A percentile compares a stretch with the other conserved stretches of the same genome.
Conservation (phyloP, 2,888 invertebrate genomes). For the Pandemis cinnamomeana region DNA sequence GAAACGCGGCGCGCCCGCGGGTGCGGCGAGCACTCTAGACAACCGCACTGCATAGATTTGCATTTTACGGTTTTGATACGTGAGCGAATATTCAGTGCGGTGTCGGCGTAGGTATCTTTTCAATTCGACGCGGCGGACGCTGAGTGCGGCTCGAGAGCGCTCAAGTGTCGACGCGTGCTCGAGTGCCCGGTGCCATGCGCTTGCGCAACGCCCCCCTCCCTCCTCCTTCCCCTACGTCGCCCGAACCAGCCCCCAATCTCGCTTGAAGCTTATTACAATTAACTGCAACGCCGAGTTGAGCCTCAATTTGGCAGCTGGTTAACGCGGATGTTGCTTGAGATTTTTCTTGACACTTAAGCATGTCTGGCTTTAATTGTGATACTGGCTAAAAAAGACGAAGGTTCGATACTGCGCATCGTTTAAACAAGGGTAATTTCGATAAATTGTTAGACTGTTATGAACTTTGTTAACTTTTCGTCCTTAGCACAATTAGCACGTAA, state of each 20-base stretch:
- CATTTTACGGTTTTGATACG: slow-evolving; percentile 84
- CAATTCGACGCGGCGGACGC: slow-evolving; percentile 78
- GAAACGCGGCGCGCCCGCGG: slow-evolving; percentile 67
- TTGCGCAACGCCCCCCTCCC: slow-evolving; percentile 64
- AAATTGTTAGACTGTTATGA: not conserved
- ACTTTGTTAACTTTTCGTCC: slow-evolving; percentile 2
- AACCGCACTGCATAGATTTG: slow-evolving; percentile 83
- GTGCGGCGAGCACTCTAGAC: slow-evolving; percentile 74
- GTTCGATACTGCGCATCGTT: not conserved
- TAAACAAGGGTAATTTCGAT: not conserved
- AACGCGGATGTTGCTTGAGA: slow-evolving; percentile 46
- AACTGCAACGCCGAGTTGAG: slow-evolving; percentile 70
- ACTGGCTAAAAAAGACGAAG: not conserved
- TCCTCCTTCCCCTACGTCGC: slow-evolving; percentile 44
- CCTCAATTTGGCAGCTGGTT: slow-evolving; percentile 70
- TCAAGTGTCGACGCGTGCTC: slow-evolving; percentile 81
- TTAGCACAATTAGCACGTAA: slow-evolving; percentile 29
- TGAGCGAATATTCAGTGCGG: slow-evolving; percentile 82
- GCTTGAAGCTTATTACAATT: slow-evolving; percentile 75
- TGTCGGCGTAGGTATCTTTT: slow-evolving; percentile 82
- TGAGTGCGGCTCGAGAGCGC: slow-evolving; percentile 75
- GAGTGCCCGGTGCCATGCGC: slow-evolving; percentile 73
- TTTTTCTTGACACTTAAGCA: slow-evolving; percentile 44
- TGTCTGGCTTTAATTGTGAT: slow-evolving; percentile 39
- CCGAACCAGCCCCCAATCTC: slow-evolving; percentile 46